phyloP scores from a whole-genome alignment of 1,140 invertebrate species.

The Phortica variegata region DNA sequence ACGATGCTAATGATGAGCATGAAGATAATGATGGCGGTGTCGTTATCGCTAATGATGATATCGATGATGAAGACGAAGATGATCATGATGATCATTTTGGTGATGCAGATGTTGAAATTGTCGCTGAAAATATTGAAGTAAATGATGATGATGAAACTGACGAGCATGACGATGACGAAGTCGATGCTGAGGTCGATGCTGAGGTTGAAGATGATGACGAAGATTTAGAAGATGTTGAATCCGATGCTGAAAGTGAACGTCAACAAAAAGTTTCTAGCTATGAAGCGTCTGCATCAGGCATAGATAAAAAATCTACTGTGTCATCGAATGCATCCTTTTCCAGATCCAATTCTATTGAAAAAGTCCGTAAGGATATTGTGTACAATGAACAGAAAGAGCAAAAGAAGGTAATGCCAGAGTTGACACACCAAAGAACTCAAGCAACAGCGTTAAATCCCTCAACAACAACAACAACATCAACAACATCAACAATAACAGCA shows the following conservation, averaged over 20 bases:
- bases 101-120: constrained; percentile 20
- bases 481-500: too few species aligned
- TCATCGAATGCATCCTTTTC: constrained; percentile 5
- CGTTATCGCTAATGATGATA: constrained; percentile 13
- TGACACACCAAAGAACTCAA: too few species aligned
- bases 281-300: too few species aligned
- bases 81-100: constrained; percentile 24
- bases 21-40: constrained; percentile 27
- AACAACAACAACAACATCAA: too few species aligned
- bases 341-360: too few species aligned
- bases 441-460: too few species aligned
- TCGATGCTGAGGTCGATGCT: constrained; percentile 14
- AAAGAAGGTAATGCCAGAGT: neutral
- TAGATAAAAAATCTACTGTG: constrained; percentile 9
- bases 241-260: constrained; percentile 4
- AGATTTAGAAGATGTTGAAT: constrained; percentile 16
- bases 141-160: constrained; percentile 20
- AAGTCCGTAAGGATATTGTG: constrained; percentile 12
- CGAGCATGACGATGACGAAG: constrained; percentile 21
- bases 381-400: constrained; percentile 1
- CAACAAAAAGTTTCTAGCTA: constrained; percentile 3
- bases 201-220: constrained; percentile 7
- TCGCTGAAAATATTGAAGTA: constrained; percentile 7
- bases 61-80: constrained; percentile 18
- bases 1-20: constrained; percentile 26